Evolutionary conservation across 2,888 invertebrate genomes (phyloP).

Genomic region (Macrophya annulata): DNA sequence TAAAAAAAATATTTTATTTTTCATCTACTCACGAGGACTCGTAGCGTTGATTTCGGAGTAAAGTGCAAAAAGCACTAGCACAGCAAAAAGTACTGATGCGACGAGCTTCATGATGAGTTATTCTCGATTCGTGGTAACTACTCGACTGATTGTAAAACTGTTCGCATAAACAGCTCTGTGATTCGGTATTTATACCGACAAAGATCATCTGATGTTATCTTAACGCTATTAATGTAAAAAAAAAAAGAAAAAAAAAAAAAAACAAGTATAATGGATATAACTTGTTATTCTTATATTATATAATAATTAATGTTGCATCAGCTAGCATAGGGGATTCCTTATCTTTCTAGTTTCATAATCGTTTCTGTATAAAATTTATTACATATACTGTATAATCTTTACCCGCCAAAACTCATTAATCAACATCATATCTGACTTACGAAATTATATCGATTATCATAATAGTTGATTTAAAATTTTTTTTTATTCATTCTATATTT

Average conservation of each 20-base stretch:
- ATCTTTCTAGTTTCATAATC: conserved; percentile 15
- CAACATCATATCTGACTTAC: not conserved
- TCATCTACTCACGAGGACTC: not conserved
- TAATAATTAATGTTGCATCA: not conserved
- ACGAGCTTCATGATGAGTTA: conserved; percentile 20
- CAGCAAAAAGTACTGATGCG: not conserved
- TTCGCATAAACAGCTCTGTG: not conserved
- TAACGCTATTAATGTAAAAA: conserved; percentile 12
- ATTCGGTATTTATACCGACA: conserved; percentile 9
- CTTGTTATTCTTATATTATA: too few species aligned
- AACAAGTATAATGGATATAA: too few species aligned
- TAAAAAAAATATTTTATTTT: not conserved
- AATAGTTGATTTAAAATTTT: not conserved
- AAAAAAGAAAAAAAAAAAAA: too few species aligned
- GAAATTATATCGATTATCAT: not conserved
- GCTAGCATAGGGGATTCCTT: not conserved
- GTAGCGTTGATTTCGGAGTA: conserved; percentile 29
- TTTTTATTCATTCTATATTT: not conserved
- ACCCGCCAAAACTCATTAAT: not conserved
- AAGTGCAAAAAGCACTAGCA: conserved; percentile 29
- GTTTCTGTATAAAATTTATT: not conserved
- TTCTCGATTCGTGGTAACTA: not conserved
- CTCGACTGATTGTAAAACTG: not conserved
- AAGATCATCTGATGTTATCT: not conserved
- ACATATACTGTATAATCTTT: not conserved